Evolutionary conservation across 2,797 vertebrate genomes (phyloP).

Genomic region (Argyrosomus regius): DNA sequence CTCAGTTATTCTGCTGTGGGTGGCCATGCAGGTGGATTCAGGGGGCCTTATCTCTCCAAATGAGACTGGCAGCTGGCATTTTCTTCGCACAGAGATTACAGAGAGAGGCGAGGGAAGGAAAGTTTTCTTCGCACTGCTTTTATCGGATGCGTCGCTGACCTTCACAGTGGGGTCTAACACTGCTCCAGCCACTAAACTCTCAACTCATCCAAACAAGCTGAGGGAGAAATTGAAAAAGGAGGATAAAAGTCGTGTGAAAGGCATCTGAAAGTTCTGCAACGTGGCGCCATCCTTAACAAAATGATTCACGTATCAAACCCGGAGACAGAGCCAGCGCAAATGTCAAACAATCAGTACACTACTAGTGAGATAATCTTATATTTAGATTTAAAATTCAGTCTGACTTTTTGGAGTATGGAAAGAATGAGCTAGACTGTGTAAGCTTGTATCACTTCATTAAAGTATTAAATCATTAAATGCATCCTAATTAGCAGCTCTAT

Average conservation of each 20-base stretch:
- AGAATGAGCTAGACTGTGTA: neutral
- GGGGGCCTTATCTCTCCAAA: slow-evolving; percentile 77
- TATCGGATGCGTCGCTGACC: slow-evolving; percentile 73
- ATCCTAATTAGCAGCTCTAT: neutral
- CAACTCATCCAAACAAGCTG: slow-evolving; percentile 52
- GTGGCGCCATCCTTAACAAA: neutral
- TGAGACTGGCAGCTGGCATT: slow-evolving; percentile 79
- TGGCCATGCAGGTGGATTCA: slow-evolving; percentile 60
- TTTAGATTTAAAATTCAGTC: neutral
- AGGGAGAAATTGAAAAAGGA: slow-evolving; percentile 57
- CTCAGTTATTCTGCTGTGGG: slow-evolving; percentile 44
- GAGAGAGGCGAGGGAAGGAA: slow-evolving; percentile 46
- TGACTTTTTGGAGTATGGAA: neutral
- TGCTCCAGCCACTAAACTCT: slow-evolving; percentile 51
- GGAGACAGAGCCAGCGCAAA: slow-evolving; percentile 15
- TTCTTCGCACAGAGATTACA: slow-evolving; percentile 75
- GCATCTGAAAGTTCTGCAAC: slow-evolving; percentile 57
- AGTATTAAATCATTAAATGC: neutral
- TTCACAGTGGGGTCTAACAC: slow-evolving; percentile 63
- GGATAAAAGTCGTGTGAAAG: slow-evolving; percentile 64
- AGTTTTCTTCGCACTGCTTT: slow-evolving; percentile 67
- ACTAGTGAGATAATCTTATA: neutral
- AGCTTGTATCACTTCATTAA: neutral
- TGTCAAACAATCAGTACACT: slow-evolving; percentile 21
- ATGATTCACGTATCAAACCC: neutral